Percentiles rank a stretch among this genome's conserved stretches.
Evolutionary conservation across 2,888 invertebrate species (phyloP).

Genomic region (Neria commutata): DNA sequence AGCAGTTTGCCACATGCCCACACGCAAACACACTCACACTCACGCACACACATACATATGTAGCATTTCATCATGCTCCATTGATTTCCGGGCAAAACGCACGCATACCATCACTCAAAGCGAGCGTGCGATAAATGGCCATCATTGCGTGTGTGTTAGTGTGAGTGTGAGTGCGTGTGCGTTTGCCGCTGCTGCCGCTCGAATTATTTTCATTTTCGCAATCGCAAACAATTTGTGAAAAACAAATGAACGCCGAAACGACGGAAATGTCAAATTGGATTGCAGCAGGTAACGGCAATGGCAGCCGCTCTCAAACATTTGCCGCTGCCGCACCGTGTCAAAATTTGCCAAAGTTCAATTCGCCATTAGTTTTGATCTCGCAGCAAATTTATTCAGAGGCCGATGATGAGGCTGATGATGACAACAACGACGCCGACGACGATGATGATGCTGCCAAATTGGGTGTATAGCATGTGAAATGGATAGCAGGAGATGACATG

Average conservation of each 20-base stretch:
- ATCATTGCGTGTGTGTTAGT: constrained; percentile 8
- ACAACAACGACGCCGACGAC: neutral
- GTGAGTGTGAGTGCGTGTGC: constrained; percentile 1
- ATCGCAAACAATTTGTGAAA: constrained; percentile 1
- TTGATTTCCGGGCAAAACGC: constrained; percentile 36
- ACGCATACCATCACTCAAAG: neutral
- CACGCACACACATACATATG: no score
- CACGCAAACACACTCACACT: no score
- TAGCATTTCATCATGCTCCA: constrained; percentile 43
- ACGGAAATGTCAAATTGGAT: constrained; percentile 8
- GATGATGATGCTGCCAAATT: constrained; percentile 11
- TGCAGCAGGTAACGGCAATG: neutral
- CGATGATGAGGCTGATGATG: neutral
- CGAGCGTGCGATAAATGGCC: neutral
- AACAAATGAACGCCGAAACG: constrained; percentile 18
- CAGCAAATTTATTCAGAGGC: constrained; percentile 30
- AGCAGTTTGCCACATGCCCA: no score
- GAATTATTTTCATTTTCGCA: constrained; percentile 1
- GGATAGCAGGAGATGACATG: neutral
- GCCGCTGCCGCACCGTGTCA: constrained; percentile 29
- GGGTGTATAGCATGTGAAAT: no score
- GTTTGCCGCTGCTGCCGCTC: constrained; percentile 8
- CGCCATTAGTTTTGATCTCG: constrained; percentile 32
- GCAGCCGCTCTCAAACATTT: no score
- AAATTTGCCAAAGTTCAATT: constrained; percentile 50